phyloP scores from a whole-genome alignment of 2,797 vertebrate genomes.

The Melanotaenia parkinsoni region DNA sequence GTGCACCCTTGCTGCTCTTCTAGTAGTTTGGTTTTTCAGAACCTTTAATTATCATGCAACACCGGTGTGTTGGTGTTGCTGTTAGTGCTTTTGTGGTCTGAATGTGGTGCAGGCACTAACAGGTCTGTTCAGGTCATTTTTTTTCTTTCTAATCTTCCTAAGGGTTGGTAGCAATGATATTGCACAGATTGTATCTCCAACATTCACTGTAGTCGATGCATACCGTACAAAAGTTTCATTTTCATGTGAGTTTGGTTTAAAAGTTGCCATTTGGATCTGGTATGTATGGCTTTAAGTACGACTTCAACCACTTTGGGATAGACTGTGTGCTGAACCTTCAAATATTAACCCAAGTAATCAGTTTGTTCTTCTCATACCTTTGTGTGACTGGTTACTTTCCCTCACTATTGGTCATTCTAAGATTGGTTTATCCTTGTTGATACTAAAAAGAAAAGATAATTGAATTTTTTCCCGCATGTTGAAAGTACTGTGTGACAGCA shows the following conservation, averaged over 20 bases:
- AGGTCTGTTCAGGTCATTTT: slow-evolving; percentile 10
- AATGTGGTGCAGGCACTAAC: slow-evolving; percentile 8
- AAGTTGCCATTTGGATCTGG: slow-evolving; percentile 15
- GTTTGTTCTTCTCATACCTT: slow-evolving; percentile 69
- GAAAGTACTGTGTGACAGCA: not conserved
- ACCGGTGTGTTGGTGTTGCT: slow-evolving; percentile 18
- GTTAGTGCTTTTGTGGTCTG: slow-evolving; percentile 12
- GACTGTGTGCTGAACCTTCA: slow-evolving; percentile 80
- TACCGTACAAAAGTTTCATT: not conserved
- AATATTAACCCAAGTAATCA: slow-evolving; percentile 85
- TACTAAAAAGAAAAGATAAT: slow-evolving; percentile 19
- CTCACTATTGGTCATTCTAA: slow-evolving; percentile 32
- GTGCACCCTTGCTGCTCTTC: slow-evolving; percentile 37
- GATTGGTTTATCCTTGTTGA: slow-evolving; percentile 42
- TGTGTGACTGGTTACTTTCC: slow-evolving; percentile 58
- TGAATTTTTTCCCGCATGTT: not conserved
- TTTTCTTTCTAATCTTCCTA: not conserved
- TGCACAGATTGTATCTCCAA: not conserved
- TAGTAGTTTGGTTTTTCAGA: slow-evolving; percentile 49
- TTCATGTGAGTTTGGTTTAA: slow-evolving; percentile 1
- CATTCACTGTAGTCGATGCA: accelerated
- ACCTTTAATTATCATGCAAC: slow-evolving; percentile 51
- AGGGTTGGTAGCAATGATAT: not conserved
- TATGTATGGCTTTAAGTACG: slow-evolving; percentile 12
- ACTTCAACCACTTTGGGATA: slow-evolving; percentile 48